Conservation (phyloP, 1,140 invertebrate species). For the Lanistes nyassanus region DNA sequence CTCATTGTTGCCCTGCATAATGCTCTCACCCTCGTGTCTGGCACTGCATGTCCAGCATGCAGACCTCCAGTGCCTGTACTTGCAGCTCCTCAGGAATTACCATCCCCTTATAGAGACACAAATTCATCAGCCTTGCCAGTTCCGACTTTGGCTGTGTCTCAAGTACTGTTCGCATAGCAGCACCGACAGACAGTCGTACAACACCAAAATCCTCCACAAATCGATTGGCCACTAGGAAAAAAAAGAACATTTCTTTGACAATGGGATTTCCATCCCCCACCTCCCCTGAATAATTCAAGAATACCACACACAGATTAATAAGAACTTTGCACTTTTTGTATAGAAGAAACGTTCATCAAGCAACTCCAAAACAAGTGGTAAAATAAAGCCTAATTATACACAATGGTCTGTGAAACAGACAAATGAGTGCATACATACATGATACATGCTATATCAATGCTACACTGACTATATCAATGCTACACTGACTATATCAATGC, state of each 20-base stretch:
- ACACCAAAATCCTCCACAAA: slow-evolving; percentile 66
- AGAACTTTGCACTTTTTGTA: too few species aligned
- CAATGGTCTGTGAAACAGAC: too few species aligned
- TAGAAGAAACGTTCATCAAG: background rate
- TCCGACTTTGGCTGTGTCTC: slow-evolving; percentile 57
- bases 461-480: too few species aligned
- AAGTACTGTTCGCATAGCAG: slow-evolving; percentile 62
- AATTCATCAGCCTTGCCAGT: slow-evolving; percentile 56
- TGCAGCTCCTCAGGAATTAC: slow-evolving; percentile 64
- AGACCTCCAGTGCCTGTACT: slow-evolving; percentile 61
- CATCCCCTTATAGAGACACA: slow-evolving; percentile 55
- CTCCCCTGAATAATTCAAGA: too few species aligned
- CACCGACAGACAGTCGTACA: slow-evolving; percentile 63
- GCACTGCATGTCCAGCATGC: slow-evolving; percentile 63
- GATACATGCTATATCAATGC: too few species aligned
- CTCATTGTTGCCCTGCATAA: too few species aligned
- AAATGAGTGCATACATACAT: too few species aligned
- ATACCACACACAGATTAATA: too few species aligned
- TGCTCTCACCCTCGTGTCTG: slow-evolving; percentile 61
- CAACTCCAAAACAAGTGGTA: too few species aligned
- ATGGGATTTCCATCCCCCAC: too few species aligned
- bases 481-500: too few species aligned
- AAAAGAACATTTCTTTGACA: slow-evolving; percentile 10
- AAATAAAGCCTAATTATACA: too few species aligned
- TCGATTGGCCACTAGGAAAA: slow-evolving; percentile 62